Base-by-base conservation (phyloP, 2,113 vertebrate species). In the Castor canadensis region DNA sequence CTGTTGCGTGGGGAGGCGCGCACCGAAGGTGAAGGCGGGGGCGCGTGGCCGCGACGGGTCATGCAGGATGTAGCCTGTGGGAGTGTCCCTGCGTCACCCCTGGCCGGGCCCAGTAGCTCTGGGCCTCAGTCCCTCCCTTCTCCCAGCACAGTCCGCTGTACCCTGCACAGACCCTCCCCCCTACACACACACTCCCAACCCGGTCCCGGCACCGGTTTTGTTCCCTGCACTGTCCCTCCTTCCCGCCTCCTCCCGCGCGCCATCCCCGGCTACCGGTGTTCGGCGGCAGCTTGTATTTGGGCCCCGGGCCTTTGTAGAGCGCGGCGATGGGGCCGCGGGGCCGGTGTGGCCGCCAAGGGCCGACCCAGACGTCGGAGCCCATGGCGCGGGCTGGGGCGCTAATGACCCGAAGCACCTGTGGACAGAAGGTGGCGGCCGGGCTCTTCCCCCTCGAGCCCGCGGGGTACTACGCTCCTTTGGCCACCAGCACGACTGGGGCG, bases 311-410 rank as follows among this genome's bases (percentile, higher is more conserved):
- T 96, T 98, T 95, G 98, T 98, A 99, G 95, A 98, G 98, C 95
- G 99, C 99, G 12, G 99, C 98, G 97, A 99, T 99, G 97, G 99
- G 99, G 84, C 99, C 99, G 76, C 98, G 98, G 19, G 99, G 98
- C 62, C 95, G 98, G 96, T 99, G 99, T 4, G 99, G 99, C 84
- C 98, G 98, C 99, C 99, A 99, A 20, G 89, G 62, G 26, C 99
- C 99, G 60, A 99, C 98, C 98, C 99, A 99, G 62, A 91, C 91
- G 43, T 98, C 98, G 71, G 98, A 98, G 96, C 98, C 98, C 99
- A 99, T 99, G 96, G 97, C 77, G 97, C 87, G 90, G 72, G 26
- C 5, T 7, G 72, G 17, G 28, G 62, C 26, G 45, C 89, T 45
- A 2, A 3, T 30, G 45, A 79, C 67, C 43, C 0, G 71, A 86